Evolutionary conservation across 2,797 vertebrate genomes (phyloP).

Genomic region (Rousettus madagascariensis): DNA sequence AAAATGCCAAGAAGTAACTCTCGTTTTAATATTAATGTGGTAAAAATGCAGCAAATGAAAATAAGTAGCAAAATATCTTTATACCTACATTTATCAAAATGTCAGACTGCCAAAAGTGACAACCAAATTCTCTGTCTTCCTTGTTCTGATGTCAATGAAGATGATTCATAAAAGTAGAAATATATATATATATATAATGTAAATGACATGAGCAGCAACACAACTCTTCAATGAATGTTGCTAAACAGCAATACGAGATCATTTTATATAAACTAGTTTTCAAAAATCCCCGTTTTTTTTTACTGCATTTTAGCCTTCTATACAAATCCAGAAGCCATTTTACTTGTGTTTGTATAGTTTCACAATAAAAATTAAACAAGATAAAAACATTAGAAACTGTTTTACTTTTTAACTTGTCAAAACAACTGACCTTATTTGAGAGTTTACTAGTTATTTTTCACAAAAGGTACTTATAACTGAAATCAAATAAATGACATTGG

Average conservation of each 20-base stretch:
- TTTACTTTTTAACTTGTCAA: conserved; percentile 26
- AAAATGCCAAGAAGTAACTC: conserved; percentile 31
- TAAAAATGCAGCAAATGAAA: conserved; percentile 21
- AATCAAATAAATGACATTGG: neutral
- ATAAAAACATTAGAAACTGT: conserved; percentile 29
- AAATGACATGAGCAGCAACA: neutral
- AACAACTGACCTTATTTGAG: conserved; percentile 1
- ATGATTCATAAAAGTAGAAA: neutral
- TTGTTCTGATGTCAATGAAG: conserved; percentile 7
- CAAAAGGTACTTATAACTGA: conserved; percentile 13
- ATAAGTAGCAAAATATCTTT: conserved; percentile 34
- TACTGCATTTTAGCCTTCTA: neutral
- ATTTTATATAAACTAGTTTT: conserved; percentile 31
- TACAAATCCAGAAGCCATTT: neutral
- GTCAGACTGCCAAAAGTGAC: neutral
- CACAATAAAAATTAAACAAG: conserved; percentile 38
- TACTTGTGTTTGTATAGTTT: neutral
- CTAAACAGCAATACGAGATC: neutral
- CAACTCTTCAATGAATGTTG: neutral
- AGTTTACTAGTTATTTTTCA: conserved; percentile 20
- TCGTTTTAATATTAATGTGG: conserved; percentile 37
- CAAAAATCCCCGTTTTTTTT: neutral
- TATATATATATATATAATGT: neutral
- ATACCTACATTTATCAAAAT: neutral
- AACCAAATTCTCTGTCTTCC: conserved; percentile 18